Evolutionary conservation across 1,140 invertebrate genomes (phyloP).

Genomic region (Eubasilissa regina): DNA sequence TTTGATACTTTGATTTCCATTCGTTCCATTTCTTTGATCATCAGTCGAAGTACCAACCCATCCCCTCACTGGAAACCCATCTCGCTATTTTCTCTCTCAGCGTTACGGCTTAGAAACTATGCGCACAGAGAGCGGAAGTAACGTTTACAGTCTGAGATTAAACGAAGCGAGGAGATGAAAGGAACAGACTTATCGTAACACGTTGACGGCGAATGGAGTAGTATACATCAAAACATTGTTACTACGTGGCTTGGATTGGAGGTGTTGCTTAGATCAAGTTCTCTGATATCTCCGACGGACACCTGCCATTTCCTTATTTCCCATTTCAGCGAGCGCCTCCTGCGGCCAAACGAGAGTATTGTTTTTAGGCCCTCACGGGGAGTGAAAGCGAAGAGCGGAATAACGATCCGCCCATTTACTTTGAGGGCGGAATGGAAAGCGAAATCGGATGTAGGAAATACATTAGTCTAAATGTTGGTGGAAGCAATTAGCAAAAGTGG

Average conservation of each 20-base stretch:
- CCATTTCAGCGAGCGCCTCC: neutral
- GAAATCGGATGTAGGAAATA: slow-evolving; percentile 44
- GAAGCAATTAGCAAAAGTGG: slow-evolving; percentile 58
- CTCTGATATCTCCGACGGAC: slow-evolving; percentile 33
- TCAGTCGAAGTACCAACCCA: neutral
- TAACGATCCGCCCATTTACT: slow-evolving; percentile 49
- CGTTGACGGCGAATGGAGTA: too few relatives aligned
- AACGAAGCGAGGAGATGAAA: slow-evolving; percentile 5
- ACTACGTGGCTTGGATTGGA: neutral
- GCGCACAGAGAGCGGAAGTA: neutral
- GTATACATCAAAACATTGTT: neutral
- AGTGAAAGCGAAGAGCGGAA: slow-evolving; percentile 26
- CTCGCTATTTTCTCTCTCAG: neutral
- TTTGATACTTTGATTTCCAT: slow-evolving; percentile 51
- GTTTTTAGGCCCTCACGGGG: neutral
- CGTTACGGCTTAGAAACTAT: slow-evolving; percentile 16
- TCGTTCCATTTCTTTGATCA: slow-evolving; percentile 34
- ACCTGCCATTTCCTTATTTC: slow-evolving; percentile 49
- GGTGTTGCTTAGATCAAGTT: neutral
- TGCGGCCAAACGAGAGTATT: slow-evolving; percentile 28
- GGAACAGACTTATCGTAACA: neutral
- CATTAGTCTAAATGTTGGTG: slow-evolving; percentile 54
- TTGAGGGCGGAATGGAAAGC: slow-evolving; percentile 37
- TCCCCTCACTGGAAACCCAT: neutral
- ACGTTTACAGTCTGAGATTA: neutral